Evolutionary conservation across 92 coral and sea anemone genomes (phyloP).

Genomic region (Isaurus tuberculatus): DNA sequence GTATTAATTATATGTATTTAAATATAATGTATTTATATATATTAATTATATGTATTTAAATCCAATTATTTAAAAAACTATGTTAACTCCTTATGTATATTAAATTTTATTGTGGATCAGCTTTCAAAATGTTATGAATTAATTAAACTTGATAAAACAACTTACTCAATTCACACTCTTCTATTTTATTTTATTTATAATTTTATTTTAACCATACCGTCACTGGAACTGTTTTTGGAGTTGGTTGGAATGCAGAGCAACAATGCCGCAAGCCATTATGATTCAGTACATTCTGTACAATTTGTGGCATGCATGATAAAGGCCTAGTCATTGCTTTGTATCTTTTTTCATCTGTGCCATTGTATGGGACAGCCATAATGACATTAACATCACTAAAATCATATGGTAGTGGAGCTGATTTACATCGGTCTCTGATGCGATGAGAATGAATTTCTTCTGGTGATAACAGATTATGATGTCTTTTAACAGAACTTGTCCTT

Average conservation of each 20-base stretch:
- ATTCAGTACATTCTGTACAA: slow-evolving; percentile 84
- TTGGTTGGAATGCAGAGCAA: slow-evolving; percentile 82
- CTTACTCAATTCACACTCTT: too few relatives aligned
- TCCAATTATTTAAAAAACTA: too few relatives aligned
- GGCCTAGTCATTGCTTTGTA: slow-evolving; percentile 84
- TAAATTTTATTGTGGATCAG: too few relatives aligned
- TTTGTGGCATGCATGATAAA: slow-evolving; percentile 85
- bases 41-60: too few relatives aligned
- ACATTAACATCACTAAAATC: slow-evolving; percentile 78
- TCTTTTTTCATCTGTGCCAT: slow-evolving; percentile 74
- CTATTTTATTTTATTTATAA: not conserved
- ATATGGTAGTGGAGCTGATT: slow-evolving; percentile 90
- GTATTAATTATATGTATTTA: too few relatives aligned
- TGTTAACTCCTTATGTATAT: too few relatives aligned
- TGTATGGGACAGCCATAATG: slow-evolving; percentile 66
- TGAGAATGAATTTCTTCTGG: slow-evolving; percentile 74
- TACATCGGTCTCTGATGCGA: slow-evolving; percentile 66
- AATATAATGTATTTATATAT: too few relatives aligned
- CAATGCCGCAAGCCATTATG: slow-evolving; percentile 87
- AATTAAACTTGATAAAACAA: too few relatives aligned
- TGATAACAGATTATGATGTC: slow-evolving; percentile 71
- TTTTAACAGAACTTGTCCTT: slow-evolving; percentile 77
- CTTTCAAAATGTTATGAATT: too few relatives aligned
- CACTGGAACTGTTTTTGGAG: slow-evolving; percentile 66
- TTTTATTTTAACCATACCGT: slow-evolving; percentile 70